phyloP scores from a whole-genome alignment of 2,797 vertebrate genomes.

The Falco columbarius region DNA sequence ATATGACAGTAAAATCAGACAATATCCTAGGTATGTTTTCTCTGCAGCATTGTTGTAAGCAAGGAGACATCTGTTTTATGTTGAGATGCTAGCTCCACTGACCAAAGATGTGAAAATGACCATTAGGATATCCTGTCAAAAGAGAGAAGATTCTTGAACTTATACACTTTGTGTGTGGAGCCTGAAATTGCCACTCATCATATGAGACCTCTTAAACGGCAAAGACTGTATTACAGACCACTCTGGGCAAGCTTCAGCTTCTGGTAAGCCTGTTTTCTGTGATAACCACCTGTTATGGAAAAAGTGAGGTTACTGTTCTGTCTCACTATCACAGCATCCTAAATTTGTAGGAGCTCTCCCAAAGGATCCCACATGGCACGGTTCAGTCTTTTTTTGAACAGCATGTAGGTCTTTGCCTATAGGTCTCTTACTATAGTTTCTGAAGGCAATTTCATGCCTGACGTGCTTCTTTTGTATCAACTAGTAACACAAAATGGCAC shows the following conservation, averaged over 20 bases:
- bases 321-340: background rate
- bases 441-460: background rate
- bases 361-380: accelerated
- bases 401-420: background rate
- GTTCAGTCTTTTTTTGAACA: background rate
- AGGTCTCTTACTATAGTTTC: background rate
- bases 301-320: background rate
- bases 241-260: background rate
- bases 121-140: background rate
- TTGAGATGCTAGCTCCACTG: background rate
- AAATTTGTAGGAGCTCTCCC: background rate
- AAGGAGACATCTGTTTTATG: background rate
- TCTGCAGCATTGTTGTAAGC: background rate
- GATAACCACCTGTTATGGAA: background rate
- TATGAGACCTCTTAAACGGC: background rate
- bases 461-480: background rate
- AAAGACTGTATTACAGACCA: background rate
- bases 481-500: background rate
- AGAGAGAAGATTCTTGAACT: background rate
- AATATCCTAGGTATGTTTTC: background rate
- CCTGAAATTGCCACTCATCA: background rate
- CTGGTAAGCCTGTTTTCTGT: background rate
- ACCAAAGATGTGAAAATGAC: background rate
- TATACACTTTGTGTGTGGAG: background rate
- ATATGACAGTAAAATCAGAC: background rate